Evolutionary conservation across 2,888 invertebrate genomes (phyloP), one percentile per base, ranked within the genome.

Genomic region (Anaspis maculata): DNA sequence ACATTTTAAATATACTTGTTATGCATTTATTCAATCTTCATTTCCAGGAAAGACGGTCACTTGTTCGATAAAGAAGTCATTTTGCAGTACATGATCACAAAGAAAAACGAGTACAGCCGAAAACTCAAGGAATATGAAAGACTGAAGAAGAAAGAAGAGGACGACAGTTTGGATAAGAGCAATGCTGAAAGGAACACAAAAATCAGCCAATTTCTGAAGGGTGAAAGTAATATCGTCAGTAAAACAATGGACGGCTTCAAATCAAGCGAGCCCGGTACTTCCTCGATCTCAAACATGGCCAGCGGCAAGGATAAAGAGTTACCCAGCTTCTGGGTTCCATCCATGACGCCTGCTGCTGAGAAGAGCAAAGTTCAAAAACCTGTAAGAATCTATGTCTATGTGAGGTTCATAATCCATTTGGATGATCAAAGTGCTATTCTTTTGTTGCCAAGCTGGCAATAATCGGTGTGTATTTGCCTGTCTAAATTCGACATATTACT

Each of bases 1-100:
- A 19, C 15, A 27, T 32, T 13, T 24, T 10, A 13, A n/a, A n/a
- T n/a, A n/a, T n/a, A n/a, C n/a, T n/a, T n/a, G n/a, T n/a, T n/a
- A n/a, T n/a, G n/a, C n/a, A n/a, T n/a, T n/a, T n/a, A 15, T 12
- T 30, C 4, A 7, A 27, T 6, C 9, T 25, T 9, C 23, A 15
- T 16, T 55, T 55, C 25, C 41, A 65, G 66, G 7, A 78, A 79
- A 61, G 89, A 96, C 57, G 98, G 98, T 0, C 90, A 81, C 61
- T 70, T 99, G 7, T 98, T 88, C 62, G 98, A 99, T 59, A 95
- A 96, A 58, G 95, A 97, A 71, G 87, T 95, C 2, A 89, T 99
- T 51, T 67, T 98, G 2, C 87, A 95, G 58, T 97, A 96, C 51
- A 84, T 98, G 33, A 76, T 98, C 13, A 78, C 89, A 2, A 94